phyloP scores from a whole-genome alignment of 2,797 vertebrate genomes.

The Chloroceryle amazona region DNA sequence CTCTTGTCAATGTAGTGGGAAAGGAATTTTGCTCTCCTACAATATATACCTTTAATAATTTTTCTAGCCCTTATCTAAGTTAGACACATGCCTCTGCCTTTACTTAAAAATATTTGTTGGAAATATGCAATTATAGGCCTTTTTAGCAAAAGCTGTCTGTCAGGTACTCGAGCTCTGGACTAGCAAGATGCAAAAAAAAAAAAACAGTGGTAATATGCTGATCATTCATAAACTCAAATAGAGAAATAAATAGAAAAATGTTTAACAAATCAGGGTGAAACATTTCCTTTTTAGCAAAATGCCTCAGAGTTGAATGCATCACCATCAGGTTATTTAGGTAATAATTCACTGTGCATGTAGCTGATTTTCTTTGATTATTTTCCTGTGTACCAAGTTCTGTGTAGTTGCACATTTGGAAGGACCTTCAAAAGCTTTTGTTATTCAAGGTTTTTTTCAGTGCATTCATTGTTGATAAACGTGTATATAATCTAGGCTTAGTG shows the following conservation, averaged over 20 bases:
- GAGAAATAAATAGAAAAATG: not conserved
- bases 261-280: not conserved
- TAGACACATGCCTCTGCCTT: not conserved
- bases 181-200: not conserved
- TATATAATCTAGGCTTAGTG: not conserved
- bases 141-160: not conserved
- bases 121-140: not conserved
- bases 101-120: not conserved
- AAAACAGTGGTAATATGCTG: not conserved
- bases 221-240: not conserved
- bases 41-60: not conserved
- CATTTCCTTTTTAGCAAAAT: not conserved
- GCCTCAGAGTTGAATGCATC: not conserved
- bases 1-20: not conserved
- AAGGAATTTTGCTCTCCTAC: not conserved
- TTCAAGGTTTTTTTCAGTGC: not conserved
- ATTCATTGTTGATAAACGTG: not conserved
- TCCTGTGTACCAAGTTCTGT: not conserved
- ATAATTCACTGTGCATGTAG: not conserved
- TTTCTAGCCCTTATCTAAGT: slow-evolving; percentile 32
- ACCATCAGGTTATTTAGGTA: not conserved
- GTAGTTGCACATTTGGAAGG: not conserved
- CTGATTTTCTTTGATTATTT: not conserved
- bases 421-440: not conserved
- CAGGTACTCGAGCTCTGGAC: not conserved